Base-by-base conservation (phyloP, 1,140 invertebrate genomes). In the Panagrolaimus sp. region DNA sequence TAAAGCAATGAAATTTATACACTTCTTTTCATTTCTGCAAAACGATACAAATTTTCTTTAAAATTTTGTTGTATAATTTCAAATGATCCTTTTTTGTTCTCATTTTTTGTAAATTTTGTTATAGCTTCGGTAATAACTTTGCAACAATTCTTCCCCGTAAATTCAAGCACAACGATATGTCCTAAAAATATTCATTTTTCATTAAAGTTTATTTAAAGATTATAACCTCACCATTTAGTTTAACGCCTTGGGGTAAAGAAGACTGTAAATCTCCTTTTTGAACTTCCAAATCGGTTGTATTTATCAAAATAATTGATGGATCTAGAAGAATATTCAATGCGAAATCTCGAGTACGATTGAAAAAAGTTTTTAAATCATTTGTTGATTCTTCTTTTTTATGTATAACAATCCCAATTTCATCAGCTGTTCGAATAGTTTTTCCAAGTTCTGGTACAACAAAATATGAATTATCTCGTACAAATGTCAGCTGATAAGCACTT, bases 1-100 rank as follows among this genome's bases (percentile, higher is more conserved):
- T 4, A 38, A 38, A 38, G 31, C 31, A 38, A 38, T 38, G 31
- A 38, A 4, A 4, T 65, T 46, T 61, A 69, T 8, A 69, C 46
- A 51, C 25, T 69, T n/a, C 14, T 23, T 61, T 69, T 27, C 20
- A 74, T 68, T 64, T 76, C 73, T 25, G 57, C 65, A 13, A 74
- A 45, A 9, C 73, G 69, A 66, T 74, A 68, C 13, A 74, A 38
- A 16, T 72, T 77, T 48, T 65, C 65, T 57, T 38, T 67, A 47
- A 74, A 64, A 11, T 57, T 20, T 25, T 57, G 20, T 57, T 57
- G 51, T 20, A 57, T 16, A 20, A 57, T 27, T 57, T 57, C 20
- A 27, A 57, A 25, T 20, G 51, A 20, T 25, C 27, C 27, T 20
- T 38, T 38, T 38, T 25, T 57, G 1, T 57, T 57, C 9, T 57